phyloP scores from a whole-genome alignment of 2,888 invertebrate species.

The Ernsta delagoae region DNA sequence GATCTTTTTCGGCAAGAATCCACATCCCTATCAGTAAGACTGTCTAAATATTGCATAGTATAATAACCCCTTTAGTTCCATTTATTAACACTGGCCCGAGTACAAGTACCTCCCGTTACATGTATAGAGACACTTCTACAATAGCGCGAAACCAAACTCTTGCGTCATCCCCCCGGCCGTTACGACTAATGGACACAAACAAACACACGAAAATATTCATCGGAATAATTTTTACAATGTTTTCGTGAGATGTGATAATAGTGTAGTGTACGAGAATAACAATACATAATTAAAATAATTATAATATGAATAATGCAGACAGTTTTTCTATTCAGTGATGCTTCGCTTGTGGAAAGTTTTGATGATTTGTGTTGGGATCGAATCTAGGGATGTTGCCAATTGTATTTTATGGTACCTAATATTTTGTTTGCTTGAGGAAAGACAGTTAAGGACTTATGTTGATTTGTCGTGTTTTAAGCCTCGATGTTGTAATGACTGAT shows the following conservation, averaged over 20 bases:
- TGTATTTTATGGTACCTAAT: not conserved
- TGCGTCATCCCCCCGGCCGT: no score
- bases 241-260: constrained; percentile 73
- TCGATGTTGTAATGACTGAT: constrained; percentile 20
- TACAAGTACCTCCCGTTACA: no score
- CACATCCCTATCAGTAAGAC: no score
- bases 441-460: constrained; percentile 6
- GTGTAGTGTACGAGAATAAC: constrained; percentile 49
- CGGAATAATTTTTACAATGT: constrained; percentile 42
- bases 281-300: constrained; percentile 45
- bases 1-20: no score
- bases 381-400: not conserved
- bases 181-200: constrained; percentile 3
- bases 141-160: no score
- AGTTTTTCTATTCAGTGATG: constrained; percentile 56
- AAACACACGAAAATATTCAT: constrained; percentile 9
- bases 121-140: no score
- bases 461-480: constrained; percentile 25
- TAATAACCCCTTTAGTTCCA: no score
- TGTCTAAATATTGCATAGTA: no score
- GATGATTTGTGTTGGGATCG: constrained; percentile 3
- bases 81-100: no score
- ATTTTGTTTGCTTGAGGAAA: constrained; percentile 2
- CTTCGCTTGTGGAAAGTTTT: constrained; percentile 51
- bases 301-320: constrained; percentile 46